Percentiles rank a stretch among this genome's conserved stretches.
phyloP scores from a whole-genome alignment of 2,888 invertebrate genomes.

The Proisotoma minuta region DNA sequence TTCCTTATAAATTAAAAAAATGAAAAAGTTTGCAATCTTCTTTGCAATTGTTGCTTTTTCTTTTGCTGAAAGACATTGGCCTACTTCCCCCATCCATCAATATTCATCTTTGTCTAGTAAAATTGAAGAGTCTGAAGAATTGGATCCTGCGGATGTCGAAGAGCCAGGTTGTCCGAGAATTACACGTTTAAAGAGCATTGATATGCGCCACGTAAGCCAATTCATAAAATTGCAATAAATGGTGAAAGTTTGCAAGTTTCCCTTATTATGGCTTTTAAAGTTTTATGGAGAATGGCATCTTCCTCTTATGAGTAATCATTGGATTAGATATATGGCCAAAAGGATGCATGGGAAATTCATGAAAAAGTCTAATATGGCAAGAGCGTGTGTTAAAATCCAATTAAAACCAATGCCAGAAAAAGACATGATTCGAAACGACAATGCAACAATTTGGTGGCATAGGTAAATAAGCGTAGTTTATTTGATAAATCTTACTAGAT shows the following conservation, averaged over 20 bases:
- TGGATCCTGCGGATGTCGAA: conserved; percentile 12
- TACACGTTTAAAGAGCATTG: conserved; percentile 16
- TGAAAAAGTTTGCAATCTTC: no score
- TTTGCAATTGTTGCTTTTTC: no score
- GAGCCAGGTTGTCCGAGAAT: conserved; percentile 33
- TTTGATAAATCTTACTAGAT: no score
- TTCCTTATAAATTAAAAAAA: no score
- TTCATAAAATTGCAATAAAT: neutral
- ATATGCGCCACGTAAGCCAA: conserved; percentile 18
- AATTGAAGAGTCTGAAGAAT: conserved; percentile 15
- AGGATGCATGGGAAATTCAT: conserved; percentile 29
- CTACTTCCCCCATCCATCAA: no score
- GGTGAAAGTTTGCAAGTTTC: neutral
- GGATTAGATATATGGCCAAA: conserved; percentile 30
- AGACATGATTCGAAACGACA: conserved; percentile 6
- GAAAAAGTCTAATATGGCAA: conserved; percentile 23
- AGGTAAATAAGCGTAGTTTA: no score
- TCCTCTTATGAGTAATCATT: conserved; percentile 34
- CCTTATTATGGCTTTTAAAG: conserved; percentile 5
- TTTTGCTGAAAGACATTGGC: no score
- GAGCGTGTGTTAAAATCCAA: conserved; percentile 28
- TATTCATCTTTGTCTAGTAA: no score
- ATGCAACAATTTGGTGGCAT: conserved; percentile 28
- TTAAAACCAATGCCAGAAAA: conserved; percentile 18
- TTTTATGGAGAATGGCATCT: conserved; percentile 33